Base-by-base conservation (phyloP, 1,140 invertebrate genomes). In the Oedothorax gibbosus region DNA sequence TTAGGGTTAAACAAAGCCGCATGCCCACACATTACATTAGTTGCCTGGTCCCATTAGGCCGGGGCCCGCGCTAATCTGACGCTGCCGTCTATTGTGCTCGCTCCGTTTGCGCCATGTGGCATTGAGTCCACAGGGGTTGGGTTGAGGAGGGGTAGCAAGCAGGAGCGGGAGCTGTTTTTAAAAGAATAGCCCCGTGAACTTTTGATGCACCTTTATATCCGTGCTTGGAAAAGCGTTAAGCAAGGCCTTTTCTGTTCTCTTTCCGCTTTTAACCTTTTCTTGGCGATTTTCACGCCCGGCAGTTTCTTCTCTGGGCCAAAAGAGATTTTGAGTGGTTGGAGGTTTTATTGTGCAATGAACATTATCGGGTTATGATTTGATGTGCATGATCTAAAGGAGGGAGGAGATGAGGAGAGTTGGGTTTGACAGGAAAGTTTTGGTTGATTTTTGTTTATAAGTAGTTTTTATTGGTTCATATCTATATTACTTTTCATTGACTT, bases 101-200 rank as follows among this genome's bases (percentile, higher is more conserved):
- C 72, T 84, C 73, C 82, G 82, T 84, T 84, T 68, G 62, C 82
- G 82, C 82, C 82, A 84, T 84, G 72, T 84, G 82, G 82, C 73
- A 77, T 75, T 84, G 82, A 84, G 64, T 72, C 79, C 79, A 71
- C 35, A 71, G 69, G 57, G 66, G 18, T n/a, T 6, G 18, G 71
- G 51, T 51, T n/a, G 53, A 20, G 18, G n/a, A 20, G 18, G n/a
- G 49, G 64, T n/a, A 60, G n/a, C 12, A 11, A n/a, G 57, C 15
- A 51, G 20, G 54, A 6, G 66, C 10, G 64, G 11, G 54, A 51
- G 15, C 14, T 20, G 18, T 21, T 21, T 49, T 81, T 69, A 71
- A 81, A 81, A 81, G 78, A 81, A 81, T 81, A 54, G 78, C 78
- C 50, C 53, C 65, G 65, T 81, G 78, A 81, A 81, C 78, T 71